Conservation (phyloP, 2,113 vertebrate genomes). For the Cinclus mexicanus region DNA sequence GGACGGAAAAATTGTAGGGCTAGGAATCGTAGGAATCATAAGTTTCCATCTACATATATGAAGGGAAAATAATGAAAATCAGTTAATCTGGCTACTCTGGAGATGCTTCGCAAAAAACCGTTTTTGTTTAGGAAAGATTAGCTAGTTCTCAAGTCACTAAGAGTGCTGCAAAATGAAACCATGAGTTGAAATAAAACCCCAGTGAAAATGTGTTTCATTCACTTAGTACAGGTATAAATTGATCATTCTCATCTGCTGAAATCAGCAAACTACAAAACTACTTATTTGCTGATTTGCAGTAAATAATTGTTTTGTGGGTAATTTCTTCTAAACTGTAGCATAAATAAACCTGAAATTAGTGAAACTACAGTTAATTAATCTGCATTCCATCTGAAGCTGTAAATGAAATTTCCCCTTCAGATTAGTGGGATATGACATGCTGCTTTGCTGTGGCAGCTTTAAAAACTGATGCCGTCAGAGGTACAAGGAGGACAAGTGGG, state of each 20-base stretch:
- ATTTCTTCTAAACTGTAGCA: background rate
- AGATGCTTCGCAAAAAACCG: background rate
- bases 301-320: background rate
- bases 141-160: background rate
- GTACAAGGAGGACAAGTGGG: background rate
- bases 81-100: background rate
- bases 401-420: background rate
- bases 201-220: background rate
- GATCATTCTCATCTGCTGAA: background rate
- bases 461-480: background rate
- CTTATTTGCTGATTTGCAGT: background rate
- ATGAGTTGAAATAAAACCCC: background rate
- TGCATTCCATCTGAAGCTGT: background rate
- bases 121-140: background rate
- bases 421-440: background rate
- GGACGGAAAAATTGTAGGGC: background rate
- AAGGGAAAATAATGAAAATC: background rate
- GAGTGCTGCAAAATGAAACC: background rate
- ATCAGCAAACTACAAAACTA: background rate
- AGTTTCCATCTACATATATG: background rate
- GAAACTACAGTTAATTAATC: background rate
- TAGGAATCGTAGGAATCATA: background rate
- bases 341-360: background rate
- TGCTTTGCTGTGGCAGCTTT: background rate
- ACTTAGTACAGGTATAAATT: background rate